A percentile compares a stretch with the other conserved stretches of the same genome.
These are phyloP conservation scores for Macrophya alboannulata DNA, from an alignment of 2,888 invertebrate genomes.

Conservation along the genomic window DNA sequence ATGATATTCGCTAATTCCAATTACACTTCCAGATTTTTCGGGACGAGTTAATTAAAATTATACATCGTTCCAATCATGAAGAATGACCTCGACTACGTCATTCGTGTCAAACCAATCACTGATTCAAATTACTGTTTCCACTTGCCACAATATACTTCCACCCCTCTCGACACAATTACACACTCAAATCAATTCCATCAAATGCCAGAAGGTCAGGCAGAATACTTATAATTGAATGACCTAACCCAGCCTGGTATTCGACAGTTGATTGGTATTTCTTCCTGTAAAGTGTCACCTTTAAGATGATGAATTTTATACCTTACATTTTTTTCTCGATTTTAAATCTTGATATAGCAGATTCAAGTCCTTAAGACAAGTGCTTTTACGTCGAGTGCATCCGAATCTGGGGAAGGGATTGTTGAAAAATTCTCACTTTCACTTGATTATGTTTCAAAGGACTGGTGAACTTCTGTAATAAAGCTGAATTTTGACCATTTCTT, in stretches of 20 bases:
- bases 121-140: conserved; percentile 20
- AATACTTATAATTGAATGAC: not conserved
- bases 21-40: not conserved
- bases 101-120: not conserved
- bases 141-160: not conserved
- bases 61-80: not conserved
- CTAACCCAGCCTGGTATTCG: too few relatives aligned
- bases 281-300: too few relatives aligned
- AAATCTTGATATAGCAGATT: too few relatives aligned
- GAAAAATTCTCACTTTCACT: not conserved
- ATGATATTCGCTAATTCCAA: not conserved
- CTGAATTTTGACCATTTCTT: not conserved
- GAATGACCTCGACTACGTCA: not conserved
- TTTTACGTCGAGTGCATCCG: too few relatives aligned
- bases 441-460: not conserved
- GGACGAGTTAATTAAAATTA: not conserved
- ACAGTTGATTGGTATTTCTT: not conserved
- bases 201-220: not conserved
- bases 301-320: too few relatives aligned
- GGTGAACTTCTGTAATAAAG: not conserved
- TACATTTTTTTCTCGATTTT: too few relatives aligned
- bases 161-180: not conserved
- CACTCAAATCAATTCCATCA: not conserved
- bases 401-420: not conserved
- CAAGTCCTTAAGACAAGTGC: too few relatives aligned